Percentiles rank a stretch among this genome's conserved stretches.
Evolutionary conservation across 2,797 vertebrate species (phyloP).

Genomic region (Sparus aurata): DNA sequence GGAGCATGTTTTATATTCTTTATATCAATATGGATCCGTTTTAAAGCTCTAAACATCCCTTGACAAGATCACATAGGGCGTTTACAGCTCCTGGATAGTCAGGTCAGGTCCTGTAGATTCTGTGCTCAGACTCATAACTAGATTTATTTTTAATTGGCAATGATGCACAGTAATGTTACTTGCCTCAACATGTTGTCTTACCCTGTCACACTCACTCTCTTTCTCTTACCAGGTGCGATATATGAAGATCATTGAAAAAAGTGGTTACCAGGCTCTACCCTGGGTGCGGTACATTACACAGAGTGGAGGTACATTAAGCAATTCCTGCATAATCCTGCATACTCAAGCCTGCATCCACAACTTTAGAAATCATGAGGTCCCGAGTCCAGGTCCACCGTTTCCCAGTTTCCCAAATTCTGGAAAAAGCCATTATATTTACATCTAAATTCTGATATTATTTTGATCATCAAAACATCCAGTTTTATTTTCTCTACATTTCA

Average conservation of each 20-base stretch:
- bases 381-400: no score
- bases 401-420: no score
- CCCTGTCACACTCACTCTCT: neutral
- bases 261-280: constrained; percentile 94
- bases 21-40: neutral
- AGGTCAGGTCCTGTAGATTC: constrained; percentile 39
- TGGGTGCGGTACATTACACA: constrained; percentile 99
- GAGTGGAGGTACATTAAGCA: constrained; percentile 89
- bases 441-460: no score
- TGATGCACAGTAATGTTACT: neutral
- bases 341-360: no score
- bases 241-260: constrained; percentile 98
- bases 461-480: no score
- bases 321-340: no score
- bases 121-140: neutral
- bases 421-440: no score
- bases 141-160: constrained; percentile 23
- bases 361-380: no score
- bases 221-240: constrained; percentile 89
- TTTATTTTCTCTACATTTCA: no score
- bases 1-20: neutral
- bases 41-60: neutral
- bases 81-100: constrained; percentile 5
- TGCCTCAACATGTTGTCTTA: constrained; percentile 30
- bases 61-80: neutral